Percentiles rank a stretch among this genome's conserved stretches.
Evolutionary conservation across 2,113 vertebrate species (phyloP).

Genomic region (Lepus timidus): DNA sequence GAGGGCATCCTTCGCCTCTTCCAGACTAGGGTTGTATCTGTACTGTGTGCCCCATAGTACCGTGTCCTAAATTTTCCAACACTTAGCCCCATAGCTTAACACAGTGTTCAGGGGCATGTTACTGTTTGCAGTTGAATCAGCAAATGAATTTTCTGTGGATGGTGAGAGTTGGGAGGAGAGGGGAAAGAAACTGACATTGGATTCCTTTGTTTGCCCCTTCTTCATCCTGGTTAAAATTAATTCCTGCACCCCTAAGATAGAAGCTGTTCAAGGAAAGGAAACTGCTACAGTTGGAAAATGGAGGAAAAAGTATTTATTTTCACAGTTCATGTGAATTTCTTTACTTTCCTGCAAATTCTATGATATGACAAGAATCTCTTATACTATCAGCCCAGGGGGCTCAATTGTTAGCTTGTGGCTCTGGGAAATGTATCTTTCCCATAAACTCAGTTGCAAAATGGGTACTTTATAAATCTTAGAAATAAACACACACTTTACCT

Average conservation of each 20-base stretch:
- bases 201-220: constrained; percentile 33
- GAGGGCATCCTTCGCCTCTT: background rate
- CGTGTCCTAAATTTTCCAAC: constrained; percentile 9
- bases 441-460: constrained; percentile 61
- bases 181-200: background rate
- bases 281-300: background rate
- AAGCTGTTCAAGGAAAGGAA: constrained; percentile 33
- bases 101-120: background rate
- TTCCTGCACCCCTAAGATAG: background rate
- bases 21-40: background rate
- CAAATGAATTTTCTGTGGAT: background rate
- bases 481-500: constrained; percentile 65
- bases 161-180: background rate
- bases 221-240: constrained; percentile 45
- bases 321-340: constrained; percentile 42
- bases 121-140: constrained; percentile 11
- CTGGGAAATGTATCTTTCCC: constrained; percentile 49
- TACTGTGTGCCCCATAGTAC: background rate
- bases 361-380: constrained; percentile 59
- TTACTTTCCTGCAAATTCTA: constrained; percentile 37
- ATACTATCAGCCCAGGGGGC: constrained; percentile 1
- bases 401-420: constrained; percentile 63
- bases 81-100: constrained; percentile 16
- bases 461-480: constrained; percentile 66
- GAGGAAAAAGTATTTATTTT: background rate